Base-by-base conservation (phyloP, 2,113 vertebrate species). In the Cyanoliseus patagonus region DNA sequence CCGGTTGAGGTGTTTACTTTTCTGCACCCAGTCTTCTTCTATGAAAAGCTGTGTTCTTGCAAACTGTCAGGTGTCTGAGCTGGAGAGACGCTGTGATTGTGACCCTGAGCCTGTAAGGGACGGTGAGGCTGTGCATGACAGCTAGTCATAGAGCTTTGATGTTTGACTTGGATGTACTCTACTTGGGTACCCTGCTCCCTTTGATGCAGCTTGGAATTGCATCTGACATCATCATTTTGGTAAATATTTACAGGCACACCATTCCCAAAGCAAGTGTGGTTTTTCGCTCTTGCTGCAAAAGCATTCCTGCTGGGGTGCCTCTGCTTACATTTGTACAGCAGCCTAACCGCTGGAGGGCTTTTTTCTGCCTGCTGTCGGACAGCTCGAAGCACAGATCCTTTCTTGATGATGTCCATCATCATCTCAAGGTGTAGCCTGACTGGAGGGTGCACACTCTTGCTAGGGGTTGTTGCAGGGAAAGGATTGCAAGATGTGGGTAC, bases 11-110 rank as follows among this genome's bases (percentile, higher is more conserved):
- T 13, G 22, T 68, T 91, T 72, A 14, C 9, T 84, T 68, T 53
- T 46, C 39, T 8, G 24, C 49, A 33, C 0, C 0, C 9, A 33
- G 13, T 55, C 0, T 11, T 46, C 75, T 83, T 35, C 66, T 35
- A 0, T 30, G 46, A 35, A 84, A 76, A 84, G 30, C 39, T 39
- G 17, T 22, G 10, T 12, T 79, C 35, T 61, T 72, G 39, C 10
- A 61, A 49, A 41, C 16, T 61, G 19, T 33, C 23, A 30, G 47
- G 27, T 27, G 9, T 44, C 46, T 70, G 55, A 85, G 47, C 8
- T 23, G 30, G 24, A 72, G 11, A 3, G 13, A 39, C 4, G 11
- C 22, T 0, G 4, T 39, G 46, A 35, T 23, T 1, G 4, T 0
- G 1, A 5, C 59, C 16, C 13, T 4, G 4, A 62, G 27, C 14